Conservation (phyloP, 1,140 invertebrate genomes). For the Neodiprion pinetum region DNA sequence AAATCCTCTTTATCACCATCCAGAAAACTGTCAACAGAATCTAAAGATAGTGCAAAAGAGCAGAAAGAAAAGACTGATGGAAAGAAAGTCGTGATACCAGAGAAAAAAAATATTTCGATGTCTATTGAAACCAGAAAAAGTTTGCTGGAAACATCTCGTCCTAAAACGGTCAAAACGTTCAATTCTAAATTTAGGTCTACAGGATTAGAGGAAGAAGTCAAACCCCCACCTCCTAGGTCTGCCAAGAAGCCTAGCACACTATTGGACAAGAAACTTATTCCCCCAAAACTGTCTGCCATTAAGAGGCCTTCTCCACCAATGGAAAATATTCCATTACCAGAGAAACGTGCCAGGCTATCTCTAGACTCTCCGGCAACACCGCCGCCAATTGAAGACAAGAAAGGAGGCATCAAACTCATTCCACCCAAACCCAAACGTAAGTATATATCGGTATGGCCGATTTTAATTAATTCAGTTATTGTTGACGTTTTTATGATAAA, state of each 20-base stretch:
- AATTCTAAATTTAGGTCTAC: constrained; percentile 88
- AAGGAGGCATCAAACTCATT: constrained; percentile 83
- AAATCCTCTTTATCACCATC: constrained; percentile 36
- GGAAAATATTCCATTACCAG: constrained; percentile 64
- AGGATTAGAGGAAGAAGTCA: constrained; percentile 82
- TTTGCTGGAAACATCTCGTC: constrained; percentile 66
- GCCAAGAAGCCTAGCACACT: constrained; percentile 48
- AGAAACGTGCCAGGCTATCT: constrained; percentile 77
- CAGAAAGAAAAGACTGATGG: constrained; percentile 52
- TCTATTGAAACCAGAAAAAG: constrained; percentile 80
- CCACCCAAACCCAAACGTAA: constrained; percentile 89
- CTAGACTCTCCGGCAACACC: constrained; percentile 51
- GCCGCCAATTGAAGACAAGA: constrained; percentile 67
- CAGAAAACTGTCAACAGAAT: constrained; percentile 48
- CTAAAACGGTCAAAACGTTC: constrained; percentile 88
- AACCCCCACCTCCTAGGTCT: constrained; percentile 75
- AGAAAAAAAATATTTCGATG: constrained; percentile 77
- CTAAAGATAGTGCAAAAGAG: constrained; percentile 52
- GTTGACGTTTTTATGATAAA: constrained; percentile 3
- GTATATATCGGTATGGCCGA: constrained; percentile 56
- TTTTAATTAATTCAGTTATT: not conserved
- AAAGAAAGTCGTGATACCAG: constrained; percentile 47
- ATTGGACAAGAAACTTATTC: constrained; percentile 67
- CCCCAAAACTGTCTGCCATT: constrained; percentile 59
- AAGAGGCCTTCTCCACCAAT: constrained; percentile 72